Conservation (phyloP, 2,113 vertebrate genomes). For the Carollia perspicillata region DNA sequence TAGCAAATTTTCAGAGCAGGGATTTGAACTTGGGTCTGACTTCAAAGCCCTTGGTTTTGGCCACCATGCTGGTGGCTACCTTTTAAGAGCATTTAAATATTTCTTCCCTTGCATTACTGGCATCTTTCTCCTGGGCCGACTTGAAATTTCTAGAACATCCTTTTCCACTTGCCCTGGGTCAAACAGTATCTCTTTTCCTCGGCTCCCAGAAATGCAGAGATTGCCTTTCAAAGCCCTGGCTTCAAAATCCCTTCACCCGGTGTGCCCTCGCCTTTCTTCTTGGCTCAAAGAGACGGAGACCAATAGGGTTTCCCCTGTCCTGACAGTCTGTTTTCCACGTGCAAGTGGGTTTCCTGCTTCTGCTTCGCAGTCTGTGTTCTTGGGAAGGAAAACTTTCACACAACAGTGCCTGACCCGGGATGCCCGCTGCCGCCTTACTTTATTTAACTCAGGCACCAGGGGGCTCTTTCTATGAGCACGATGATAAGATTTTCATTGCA, state of each 20-base stretch:
- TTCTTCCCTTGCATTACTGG: background rate
- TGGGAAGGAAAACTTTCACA: background rate
- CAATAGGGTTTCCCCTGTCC: background rate
- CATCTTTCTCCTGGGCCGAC: background rate
- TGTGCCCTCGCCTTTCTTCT: background rate
- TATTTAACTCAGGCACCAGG: background rate
- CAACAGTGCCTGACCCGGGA: background rate
- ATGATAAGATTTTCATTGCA: slow-evolving; percentile 9
- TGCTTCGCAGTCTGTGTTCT: background rate
- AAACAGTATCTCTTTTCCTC: background rate
- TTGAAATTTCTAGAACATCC: background rate
- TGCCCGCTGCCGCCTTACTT: background rate
- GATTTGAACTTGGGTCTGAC: background rate
- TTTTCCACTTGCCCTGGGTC: background rate
- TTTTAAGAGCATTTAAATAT: background rate
- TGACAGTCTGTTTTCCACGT: background rate
- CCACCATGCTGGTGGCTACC: background rate
- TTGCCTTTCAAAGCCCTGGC: background rate
- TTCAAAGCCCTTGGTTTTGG: background rate
- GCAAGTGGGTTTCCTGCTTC: background rate
- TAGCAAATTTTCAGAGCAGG: background rate
- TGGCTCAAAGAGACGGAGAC: background rate
- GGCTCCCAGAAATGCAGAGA: background rate
- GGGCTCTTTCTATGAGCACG: background rate
- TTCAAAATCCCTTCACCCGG: background rate